Base-by-base conservation (phyloP, 2,113 vertebrate species). In the Ivindomyrus marchei region DNA sequence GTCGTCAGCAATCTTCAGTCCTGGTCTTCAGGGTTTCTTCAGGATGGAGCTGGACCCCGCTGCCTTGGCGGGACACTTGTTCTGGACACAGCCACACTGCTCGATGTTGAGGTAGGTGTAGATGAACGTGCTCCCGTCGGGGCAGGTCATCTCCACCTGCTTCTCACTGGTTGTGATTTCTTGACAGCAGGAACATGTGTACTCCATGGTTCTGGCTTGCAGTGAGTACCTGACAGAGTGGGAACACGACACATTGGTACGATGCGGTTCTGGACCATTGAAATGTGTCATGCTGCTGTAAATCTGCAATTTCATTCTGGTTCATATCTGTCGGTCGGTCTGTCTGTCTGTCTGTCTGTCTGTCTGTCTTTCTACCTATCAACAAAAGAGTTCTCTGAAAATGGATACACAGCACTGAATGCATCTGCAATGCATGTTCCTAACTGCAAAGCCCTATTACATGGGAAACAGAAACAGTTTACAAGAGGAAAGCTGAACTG, bases 151-250 rank as follows among this genome's bases (percentile, higher is more conserved):
- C 45, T 91, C 36, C 91, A 95, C 95, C n/a, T 94, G 2, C 91
- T 90, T 95, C 77, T 87, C 0, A 46, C 89, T 95, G 90, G 93
- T 94, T 19, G 89, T 15, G 77, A 92, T 89, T 92, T 96, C 95
- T 89, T 91, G 93, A 91, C 96, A 97, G 91, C 96, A 97, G 31
- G 94, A 91, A 90, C 96, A 97, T 6, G 89, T 90, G 89, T 95
- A 95, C 91, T 91, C 93, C 84, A 96, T 58, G 1, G 0, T 89
- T 39, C 93, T 92, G 8, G 80, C 89, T 36, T 92, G 50, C 27
- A 92, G 88, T 2, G 95, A 96, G 90, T 96, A 97, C 90, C 96
- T 97, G 90, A 87, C 45, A 62, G 47, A 10, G 47, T 13, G 85
- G 19, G 31, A 62, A 62, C 4, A 17, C 3, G 0, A 88, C 52